Percentiles rank a stretch among this genome's conserved stretches.
phyloP scores from a whole-genome alignment of 2,113 vertebrate genomes.

The Hirundichthys speculiger region DNA sequence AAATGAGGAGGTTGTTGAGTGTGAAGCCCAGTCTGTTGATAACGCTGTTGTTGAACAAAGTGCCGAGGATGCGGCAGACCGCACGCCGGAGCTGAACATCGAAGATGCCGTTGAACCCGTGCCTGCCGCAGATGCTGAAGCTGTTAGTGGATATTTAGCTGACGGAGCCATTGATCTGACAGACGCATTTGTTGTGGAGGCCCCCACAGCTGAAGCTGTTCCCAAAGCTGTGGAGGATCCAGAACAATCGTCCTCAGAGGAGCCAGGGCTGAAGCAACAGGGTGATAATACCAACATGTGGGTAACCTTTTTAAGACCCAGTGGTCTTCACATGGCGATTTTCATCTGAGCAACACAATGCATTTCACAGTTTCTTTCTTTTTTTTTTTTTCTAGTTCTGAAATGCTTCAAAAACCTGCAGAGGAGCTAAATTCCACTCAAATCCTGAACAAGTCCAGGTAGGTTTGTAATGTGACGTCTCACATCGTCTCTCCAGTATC shows the following conservation, averaged over 20 bases:
- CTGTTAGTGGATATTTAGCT: neutral
- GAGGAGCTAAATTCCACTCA: neutral
- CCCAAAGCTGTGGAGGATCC: conserved; percentile 19
- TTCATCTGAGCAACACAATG: conserved; percentile 4
- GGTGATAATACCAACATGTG: conserved; percentile 13
- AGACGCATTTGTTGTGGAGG: conserved; percentile 20
- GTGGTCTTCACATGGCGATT: neutral
- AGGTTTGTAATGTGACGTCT: conserved; percentile 8
- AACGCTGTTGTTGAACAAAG: conserved; percentile 13
- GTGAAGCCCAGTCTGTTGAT: conserved; percentile 10
- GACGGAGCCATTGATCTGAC: conserved; percentile 19
- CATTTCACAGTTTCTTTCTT: neutral
- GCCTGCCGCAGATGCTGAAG: conserved; percentile 2
- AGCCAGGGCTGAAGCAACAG: conserved; percentile 12
- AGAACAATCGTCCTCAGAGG: conserved; percentile 9
- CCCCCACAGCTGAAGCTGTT: neutral
- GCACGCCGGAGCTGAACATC: neutral
- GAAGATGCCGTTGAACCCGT: conserved; percentile 11
- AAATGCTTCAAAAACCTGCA: conserved; percentile 5
- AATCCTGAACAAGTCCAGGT: conserved; percentile 3
- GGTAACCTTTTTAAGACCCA: conserved; percentile 19
- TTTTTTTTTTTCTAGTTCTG: conserved; percentile 25
- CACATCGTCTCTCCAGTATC: neutral
- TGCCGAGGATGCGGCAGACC: neutral
- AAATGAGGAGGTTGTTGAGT: conserved; percentile 2